Base-by-base conservation (phyloP, 2,113 vertebrate species). In the Tretioscincus oriximinensis region DNA sequence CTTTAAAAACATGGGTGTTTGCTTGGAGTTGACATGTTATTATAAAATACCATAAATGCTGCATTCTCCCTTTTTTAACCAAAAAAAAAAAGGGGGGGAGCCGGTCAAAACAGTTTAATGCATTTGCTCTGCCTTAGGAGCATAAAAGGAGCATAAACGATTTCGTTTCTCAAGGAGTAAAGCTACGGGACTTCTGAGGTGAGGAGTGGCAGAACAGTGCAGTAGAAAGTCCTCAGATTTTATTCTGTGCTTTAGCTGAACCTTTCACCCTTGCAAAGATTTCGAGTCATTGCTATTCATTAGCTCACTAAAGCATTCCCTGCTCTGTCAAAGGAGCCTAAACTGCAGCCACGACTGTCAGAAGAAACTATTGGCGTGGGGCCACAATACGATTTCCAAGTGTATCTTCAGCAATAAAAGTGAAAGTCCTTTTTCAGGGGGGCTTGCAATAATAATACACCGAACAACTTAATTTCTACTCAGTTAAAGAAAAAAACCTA, bases 131-230 rank as follows among this genome's bases (percentile, higher is more conserved):
- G 70, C 71, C 67, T 78, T 77, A 51, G n/a, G 58, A 51, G 58
- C 22, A 76, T 9, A 69, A 79, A 31, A 76, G 70, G n/a, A n/a
- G n/a, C n/a, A n/a, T n/a, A n/a, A n/a, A n/a, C n/a, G n/a, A n/a
- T n/a, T n/a, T n/a, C 65, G 21, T 67, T 60, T 66, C 67, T n/a
- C 31, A 66, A 8, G 26, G 67, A 81, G 41, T 49, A 47, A 67
- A 82, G 45, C 66, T 64, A 54, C 28, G 77, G 69, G 60, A 61
- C 21, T 60, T 77, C 60, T 58, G 8, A 2, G 1, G 1, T 2
- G 0, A 60, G 9, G 31, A 29, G 28, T 41, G 20, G 16, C 6
- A 31, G 7, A 0, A 0, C 1, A 2, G 12, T 5, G 0, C 18
- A 2, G 16, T 61, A 11, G 7, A 7, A 65, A 51, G 67, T 18